Evolutionary conservation across 2,797 vertebrate species (phyloP).

Genomic region (Artibeus jamaicensis): DNA sequence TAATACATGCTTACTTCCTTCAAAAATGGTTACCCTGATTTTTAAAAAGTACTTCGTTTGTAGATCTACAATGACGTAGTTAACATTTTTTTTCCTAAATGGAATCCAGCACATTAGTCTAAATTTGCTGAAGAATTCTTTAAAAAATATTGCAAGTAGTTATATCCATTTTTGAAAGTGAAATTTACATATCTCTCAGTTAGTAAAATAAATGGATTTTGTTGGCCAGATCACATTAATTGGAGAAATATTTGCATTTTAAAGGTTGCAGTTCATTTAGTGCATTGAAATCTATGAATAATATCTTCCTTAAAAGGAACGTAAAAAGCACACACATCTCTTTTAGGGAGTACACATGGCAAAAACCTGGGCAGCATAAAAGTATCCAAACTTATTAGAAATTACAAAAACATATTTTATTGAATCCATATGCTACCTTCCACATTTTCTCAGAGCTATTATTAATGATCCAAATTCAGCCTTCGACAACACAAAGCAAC

Average conservation of each 20-base stretch:
- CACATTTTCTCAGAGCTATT: slow-evolving; percentile 81
- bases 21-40: background rate
- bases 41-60: background rate
- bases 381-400: slow-evolving; percentile 87
- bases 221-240: slow-evolving; percentile 63
- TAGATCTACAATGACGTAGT: background rate
- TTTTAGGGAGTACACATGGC: slow-evolving; percentile 81
- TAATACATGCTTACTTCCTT: background rate
- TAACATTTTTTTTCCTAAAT: background rate
- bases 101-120: background rate
- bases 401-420: slow-evolving; percentile 89
- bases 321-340: slow-evolving; percentile 47
- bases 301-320: slow-evolving; percentile 68
- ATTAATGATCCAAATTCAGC: slow-evolving; percentile 83
- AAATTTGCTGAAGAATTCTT: slow-evolving; percentile 9
- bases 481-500: slow-evolving; percentile 82
- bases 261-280: slow-evolving; percentile 78
- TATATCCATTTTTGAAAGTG: slow-evolving; percentile 44
- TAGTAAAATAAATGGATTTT: slow-evolving; percentile 66
- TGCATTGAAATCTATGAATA: slow-evolving; percentile 71
- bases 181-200: slow-evolving; percentile 33
- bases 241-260: slow-evolving; percentile 61
- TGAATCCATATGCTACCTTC: slow-evolving; percentile 86
- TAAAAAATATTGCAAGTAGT: background rate
- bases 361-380: slow-evolving; percentile 83